These are phyloP conservation scores for Lepidotrigona ventralis DNA, from an alignment of 1,140 invertebrate species.

Conservation along the genomic window DNA sequence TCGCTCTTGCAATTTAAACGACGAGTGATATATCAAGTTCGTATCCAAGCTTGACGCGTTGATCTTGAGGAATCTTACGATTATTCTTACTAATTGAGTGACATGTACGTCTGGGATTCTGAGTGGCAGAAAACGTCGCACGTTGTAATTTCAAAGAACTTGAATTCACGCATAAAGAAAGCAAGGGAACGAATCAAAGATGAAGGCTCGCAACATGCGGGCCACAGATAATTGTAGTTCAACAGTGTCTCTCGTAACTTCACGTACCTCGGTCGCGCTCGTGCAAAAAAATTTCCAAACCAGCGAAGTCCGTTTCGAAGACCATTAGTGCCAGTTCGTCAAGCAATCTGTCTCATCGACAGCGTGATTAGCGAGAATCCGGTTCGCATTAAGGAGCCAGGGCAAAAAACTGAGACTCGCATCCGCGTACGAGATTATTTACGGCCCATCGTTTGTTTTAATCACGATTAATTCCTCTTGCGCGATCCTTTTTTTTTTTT, in stretches of 20 bases:
- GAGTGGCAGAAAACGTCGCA: too few relatives aligned
- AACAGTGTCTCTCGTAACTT: background rate
- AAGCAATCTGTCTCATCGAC: background rate
- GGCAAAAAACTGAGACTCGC: background rate
- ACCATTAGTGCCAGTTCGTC: background rate
- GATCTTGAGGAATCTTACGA: background rate
- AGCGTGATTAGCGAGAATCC: background rate
- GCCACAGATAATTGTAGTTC: too few relatives aligned
- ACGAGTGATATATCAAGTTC: conserved; percentile 1
- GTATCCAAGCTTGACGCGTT: background rate
- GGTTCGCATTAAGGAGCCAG: background rate
- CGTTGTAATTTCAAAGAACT: too few relatives aligned
- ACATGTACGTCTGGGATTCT: too few relatives aligned
- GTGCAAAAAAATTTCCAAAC: background rate
- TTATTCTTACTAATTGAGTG: background rate
- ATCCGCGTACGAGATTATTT: conserved; percentile 19
- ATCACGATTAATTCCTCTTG: conserved; percentile 36
- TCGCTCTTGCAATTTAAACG: background rate
- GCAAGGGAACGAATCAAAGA: too few relatives aligned
- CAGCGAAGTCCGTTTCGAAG: background rate
- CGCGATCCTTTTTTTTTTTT: background rate
- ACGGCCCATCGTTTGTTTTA: conserved; percentile 36
- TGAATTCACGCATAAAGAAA: too few relatives aligned
- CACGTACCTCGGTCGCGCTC: background rate
- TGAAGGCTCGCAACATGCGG: too few relatives aligned